These are phyloP conservation scores for Phocoena phocoena DNA, from an alignment of 2,113 vertebrate species.

Conservation along the genomic window DNA sequence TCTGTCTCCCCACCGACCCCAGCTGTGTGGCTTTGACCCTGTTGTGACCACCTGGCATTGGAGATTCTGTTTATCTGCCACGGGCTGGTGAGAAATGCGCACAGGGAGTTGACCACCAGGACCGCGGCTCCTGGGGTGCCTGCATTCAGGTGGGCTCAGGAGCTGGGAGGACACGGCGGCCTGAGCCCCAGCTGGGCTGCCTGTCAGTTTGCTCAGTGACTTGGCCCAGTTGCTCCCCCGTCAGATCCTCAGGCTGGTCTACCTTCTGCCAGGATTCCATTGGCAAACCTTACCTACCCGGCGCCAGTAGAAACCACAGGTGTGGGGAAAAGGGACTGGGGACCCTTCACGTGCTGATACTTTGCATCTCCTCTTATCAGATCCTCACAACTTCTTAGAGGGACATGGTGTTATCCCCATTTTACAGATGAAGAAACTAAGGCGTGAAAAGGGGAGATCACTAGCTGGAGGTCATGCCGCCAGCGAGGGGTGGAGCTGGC, in stretches of 20 bases:
- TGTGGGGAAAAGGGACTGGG: fast-evolving
- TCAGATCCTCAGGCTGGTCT: not conserved
- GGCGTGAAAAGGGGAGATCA: not conserved
- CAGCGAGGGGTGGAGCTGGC: not conserved
- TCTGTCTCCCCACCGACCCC: not conserved
- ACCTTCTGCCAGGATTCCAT: not conserved
- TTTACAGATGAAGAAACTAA: not conserved
- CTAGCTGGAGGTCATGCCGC: not conserved
- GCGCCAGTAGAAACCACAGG: not conserved
- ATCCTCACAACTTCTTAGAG: not conserved
- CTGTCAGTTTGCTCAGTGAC: fast-evolving
- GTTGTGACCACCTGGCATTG: fast-evolving
- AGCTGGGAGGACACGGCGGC: not conserved
- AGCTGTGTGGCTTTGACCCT: not conserved
- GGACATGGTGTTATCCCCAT: not conserved
- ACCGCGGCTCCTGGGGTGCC: not conserved
- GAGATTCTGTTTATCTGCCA: not conserved
- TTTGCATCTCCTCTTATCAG: not conserved
- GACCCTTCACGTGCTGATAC: fast-evolving
- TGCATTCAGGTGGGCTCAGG: fast-evolving
- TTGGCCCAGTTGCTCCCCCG: fast-evolving
- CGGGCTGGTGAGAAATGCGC: fast-evolving
- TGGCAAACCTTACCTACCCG: fast-evolving
- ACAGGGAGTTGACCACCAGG: fast-evolving
- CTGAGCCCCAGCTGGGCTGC: not conserved